A percentile compares a stretch with the other conserved stretches of the same genome.
Conservation (phyloP, 2,888 invertebrate genomes). For the Cyclophora punctaria region DNA sequence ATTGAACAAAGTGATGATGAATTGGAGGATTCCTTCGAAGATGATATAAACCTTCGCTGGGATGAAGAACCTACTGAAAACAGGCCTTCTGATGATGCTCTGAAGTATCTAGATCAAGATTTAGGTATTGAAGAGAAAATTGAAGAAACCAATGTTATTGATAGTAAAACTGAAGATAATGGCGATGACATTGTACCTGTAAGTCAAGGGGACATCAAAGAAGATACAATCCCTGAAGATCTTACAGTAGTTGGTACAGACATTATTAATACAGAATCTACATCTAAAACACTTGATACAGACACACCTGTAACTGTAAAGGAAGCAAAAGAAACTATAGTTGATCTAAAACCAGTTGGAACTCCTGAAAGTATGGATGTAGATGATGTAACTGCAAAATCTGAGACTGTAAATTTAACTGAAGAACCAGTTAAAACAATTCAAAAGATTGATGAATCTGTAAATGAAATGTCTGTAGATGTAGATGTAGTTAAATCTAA, state of each 20-base stretch:
- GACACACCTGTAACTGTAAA: not conserved
- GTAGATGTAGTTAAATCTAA: no score
- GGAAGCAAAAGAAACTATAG: not conserved
- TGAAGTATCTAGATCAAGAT: slow-evolving; percentile 9
- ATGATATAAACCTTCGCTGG: slow-evolving; percentile 41
- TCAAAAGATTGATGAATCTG: no score
- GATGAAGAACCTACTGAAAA: slow-evolving; percentile 25
- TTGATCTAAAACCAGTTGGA: slow-evolving; percentile 1
- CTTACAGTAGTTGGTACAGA: not conserved
- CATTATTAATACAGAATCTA: not conserved
- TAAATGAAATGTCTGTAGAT: no score
- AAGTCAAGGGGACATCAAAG: not conserved
- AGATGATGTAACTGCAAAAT: not conserved
- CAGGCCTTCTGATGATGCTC: not conserved
- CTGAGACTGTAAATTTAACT: not conserved
- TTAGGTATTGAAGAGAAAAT: slow-evolving; percentile 2
- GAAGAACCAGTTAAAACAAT: not conserved
- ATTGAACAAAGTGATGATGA: not conserved
- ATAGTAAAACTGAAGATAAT: slow-evolving; percentile 6
- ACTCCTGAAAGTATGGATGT: not conserved
- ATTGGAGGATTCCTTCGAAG: slow-evolving; percentile 19
- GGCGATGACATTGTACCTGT: not conserved
- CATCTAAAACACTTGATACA: not conserved
- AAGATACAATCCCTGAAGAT: not conserved
- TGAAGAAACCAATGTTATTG: slow-evolving; percentile 10